These are phyloP conservation scores for Leptestheria dahalacensis DNA, from an alignment of 1,140 invertebrate species.

Conservation along the genomic window DNA sequence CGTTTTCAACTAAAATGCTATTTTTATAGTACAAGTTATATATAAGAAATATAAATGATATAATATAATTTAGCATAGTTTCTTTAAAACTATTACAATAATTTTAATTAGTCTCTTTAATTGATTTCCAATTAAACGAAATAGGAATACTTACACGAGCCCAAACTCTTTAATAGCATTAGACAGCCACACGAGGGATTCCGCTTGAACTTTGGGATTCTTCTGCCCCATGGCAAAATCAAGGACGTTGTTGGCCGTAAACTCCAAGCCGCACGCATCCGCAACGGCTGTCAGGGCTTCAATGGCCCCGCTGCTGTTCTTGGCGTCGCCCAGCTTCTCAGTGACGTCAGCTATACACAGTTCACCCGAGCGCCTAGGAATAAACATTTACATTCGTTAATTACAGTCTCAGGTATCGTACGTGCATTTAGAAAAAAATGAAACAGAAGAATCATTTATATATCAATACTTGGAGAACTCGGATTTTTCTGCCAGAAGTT, in stretches of 20 bases:
- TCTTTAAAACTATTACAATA: too few species aligned
- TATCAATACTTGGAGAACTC: constrained; percentile 49
- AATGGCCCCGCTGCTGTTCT: constrained; percentile 50
- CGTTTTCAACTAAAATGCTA: too few species aligned
- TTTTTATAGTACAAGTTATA: constrained; percentile 4
- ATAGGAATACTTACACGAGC: constrained; percentile 40
- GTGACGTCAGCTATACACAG: constrained; percentile 61
- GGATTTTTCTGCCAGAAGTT: constrained; percentile 57
- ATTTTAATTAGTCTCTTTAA: too few species aligned
- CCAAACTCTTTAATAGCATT: constrained; percentile 72
- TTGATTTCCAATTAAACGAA: constrained; percentile 6
- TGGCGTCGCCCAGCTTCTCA: constrained; percentile 69
- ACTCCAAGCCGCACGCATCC: constrained; percentile 59
- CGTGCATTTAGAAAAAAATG: neutral
- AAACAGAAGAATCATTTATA: constrained; percentile 20
- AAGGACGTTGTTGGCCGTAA: constrained; percentile 50
- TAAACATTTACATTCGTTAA: too few species aligned
- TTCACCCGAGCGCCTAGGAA: constrained; percentile 47
- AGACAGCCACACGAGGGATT: constrained; percentile 62
- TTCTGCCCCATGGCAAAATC: constrained; percentile 67
- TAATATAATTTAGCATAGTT: constrained; percentile 12
- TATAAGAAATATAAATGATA: constrained; percentile 6
- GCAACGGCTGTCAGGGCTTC: constrained; percentile 58
- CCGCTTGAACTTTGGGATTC: constrained; percentile 79
- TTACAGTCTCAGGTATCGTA: too few species aligned